These are phyloP conservation scores for Drosophila nikananu DNA, from an alignment of 1,140 invertebrate species.

Conservation along the genomic window DNA sequence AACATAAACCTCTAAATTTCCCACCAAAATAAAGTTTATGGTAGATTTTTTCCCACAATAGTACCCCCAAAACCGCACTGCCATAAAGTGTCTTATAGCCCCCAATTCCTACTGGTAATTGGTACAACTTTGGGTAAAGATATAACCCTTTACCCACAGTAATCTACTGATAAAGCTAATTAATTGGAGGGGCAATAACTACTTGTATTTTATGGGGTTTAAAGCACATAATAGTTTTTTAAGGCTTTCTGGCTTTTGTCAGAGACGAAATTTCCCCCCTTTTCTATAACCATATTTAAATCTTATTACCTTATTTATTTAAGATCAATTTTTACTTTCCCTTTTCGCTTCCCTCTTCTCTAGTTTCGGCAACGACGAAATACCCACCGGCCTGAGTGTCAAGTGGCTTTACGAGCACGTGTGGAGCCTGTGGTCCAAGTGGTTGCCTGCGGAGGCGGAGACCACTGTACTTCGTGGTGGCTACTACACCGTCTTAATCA, in stretches of 20 bases:
- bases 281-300: not conserved
- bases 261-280: not conserved
- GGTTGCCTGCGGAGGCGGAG: slow-evolving; percentile 88
- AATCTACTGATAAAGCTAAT: not conserved
- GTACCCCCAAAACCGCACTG: not conserved
- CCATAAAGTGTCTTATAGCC: slow-evolving; percentile 2
- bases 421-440: slow-evolving; percentile 88
- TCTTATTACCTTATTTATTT: not conserved
- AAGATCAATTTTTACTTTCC: not conserved
- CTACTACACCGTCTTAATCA: slow-evolving; percentile 89
- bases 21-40: slow-evolving; percentile 17
- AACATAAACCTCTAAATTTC: slow-evolving; percentile 7
- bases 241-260: not conserved
- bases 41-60: not conserved
- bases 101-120: slow-evolving; percentile 6
- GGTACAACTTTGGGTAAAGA: no score
- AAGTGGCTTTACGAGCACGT: slow-evolving; percentile 89
- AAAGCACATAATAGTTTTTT: not conserved
- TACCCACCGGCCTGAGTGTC: slow-evolving; percentile 85
- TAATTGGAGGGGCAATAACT: not conserved
- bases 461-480: slow-evolving; percentile 88
- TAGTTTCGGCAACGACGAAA: slow-evolving; percentile 57
- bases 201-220: not conserved
- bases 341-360: not conserved
- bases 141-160: not conserved